Conservation (phyloP, 2,888 invertebrate species). For the Phyto melanocephala region DNA sequence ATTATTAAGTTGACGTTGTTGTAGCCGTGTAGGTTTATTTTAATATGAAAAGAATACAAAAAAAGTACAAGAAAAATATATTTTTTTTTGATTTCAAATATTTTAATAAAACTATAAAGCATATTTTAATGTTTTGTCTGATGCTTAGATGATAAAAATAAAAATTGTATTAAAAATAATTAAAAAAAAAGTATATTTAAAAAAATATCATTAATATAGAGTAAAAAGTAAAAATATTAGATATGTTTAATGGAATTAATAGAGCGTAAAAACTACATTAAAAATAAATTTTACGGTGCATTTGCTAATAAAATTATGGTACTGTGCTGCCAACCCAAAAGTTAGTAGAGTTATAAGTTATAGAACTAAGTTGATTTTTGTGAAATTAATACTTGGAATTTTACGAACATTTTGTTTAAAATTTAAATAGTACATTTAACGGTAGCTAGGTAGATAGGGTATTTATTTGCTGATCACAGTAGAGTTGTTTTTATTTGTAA, state of each 20-base stretch:
- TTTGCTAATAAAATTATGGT: background rate
- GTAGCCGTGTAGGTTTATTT: slow-evolving; percentile 46
- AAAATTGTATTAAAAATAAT: slow-evolving; percentile 24
- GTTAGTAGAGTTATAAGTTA: slow-evolving; percentile 39
- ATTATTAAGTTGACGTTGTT: slow-evolving; percentile 47
- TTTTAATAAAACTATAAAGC: slow-evolving; percentile 40
- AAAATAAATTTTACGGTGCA: slow-evolving; percentile 33
- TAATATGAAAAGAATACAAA: slow-evolving; percentile 64
- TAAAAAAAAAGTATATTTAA: slow-evolving; percentile 12
- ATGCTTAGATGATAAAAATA: slow-evolving; percentile 33
- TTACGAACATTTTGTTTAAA: slow-evolving; percentile 60
- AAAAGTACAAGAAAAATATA: slow-evolving; percentile 50
- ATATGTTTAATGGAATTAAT: slow-evolving; percentile 48
- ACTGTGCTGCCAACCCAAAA: slow-evolving; percentile 41
- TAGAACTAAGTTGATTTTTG: slow-evolving; percentile 29
- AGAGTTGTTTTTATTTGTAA: slow-evolving; percentile 38
- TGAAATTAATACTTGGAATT: slow-evolving; percentile 41
- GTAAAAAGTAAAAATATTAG: background rate
- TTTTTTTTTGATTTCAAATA: slow-evolving; percentile 35
- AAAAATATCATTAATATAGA: slow-evolving; percentile 6
- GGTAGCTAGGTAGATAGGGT: slow-evolving; percentile 19
- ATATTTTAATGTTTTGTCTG: background rate
- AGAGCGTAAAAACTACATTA: slow-evolving; percentile 46
- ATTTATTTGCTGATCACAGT: slow-evolving; percentile 59
- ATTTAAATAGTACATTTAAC: slow-evolving; percentile 26